Evolutionary conservation across 2,888 invertebrate species (phyloP), one percentile per base, ranked within the genome.

Genomic region (Mimachlamys varia): DNA sequence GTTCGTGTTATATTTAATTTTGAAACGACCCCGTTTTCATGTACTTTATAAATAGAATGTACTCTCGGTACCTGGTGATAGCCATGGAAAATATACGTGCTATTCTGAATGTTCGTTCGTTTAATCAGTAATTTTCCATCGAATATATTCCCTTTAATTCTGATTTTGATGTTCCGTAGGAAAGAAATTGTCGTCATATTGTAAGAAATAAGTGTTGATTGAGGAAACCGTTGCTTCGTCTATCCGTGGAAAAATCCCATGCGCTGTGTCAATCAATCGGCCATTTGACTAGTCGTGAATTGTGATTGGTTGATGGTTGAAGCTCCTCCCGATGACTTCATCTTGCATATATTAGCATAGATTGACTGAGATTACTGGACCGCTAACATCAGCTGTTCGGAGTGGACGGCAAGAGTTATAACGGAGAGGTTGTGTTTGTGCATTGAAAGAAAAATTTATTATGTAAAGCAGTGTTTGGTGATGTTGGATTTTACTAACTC

Each of bases 241-340:
- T 76, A 27, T 4, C 22, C 76, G 12, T 76, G 76, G 76, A 76
- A 76, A 76, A 76, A 76, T 76, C 76, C 76, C 76, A 76, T 76
- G 27, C 7, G 12, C 27, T 33, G 76, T 76, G 76, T 76, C 76
- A 76, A 33, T 76, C 76, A 76, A 33, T 76, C 33, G 13, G 76
- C 4, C 76, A 76, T 33, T 27, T 76, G 76, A 76, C 76, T 76
- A 10, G 12, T 33, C 10, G 13, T 27, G 76, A 76, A 76, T 0
- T 4, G 2, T 76, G 76, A 76, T 76, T 76, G 76, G 76, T 76
- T 76, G 33, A 7, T 76, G 27, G 76, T 2, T 13, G 27, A 33
- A 33, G 76, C 76, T 76, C 76, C 76, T 27, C 76, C 76, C 76
- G 76, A 76, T 76, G 76, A 76, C 76, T 76, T 76, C 76, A 76